Evolutionary conservation across 92 coral and sea anemone species (phyloP).

Genomic region (Desmophyllum pertusum): DNA sequence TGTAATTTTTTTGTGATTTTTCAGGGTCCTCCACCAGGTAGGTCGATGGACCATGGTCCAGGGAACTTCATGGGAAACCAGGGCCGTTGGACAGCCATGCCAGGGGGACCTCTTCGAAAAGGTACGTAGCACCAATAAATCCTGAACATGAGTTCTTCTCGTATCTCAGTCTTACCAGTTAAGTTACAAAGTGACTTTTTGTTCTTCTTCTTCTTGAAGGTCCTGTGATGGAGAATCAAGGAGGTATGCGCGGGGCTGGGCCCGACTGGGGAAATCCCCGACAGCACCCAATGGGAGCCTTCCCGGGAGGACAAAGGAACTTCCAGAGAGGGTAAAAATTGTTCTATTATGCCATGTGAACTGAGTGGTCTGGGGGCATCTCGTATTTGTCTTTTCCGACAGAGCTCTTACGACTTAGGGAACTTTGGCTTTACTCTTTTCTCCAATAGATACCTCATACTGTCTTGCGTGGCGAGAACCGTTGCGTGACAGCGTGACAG

Average conservation of each 20-base stretch:
- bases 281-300: conserved; percentile 79
- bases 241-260: conserved; percentile 78
- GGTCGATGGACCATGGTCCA: conserved; percentile 79
- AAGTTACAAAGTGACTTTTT: no score
- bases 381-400: background rate
- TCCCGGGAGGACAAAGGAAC: conserved; percentile 94
- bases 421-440: background rate
- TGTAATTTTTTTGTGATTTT: background rate
- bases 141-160: background rate
- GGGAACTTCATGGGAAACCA: conserved; percentile 81
- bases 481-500: background rate
- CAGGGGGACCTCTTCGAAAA: conserved; percentile 77
- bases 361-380: background rate
- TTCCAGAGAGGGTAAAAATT: conserved; percentile 87
- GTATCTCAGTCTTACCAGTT: background rate
- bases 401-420: background rate
- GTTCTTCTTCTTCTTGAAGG: conserved; percentile 45
- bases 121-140: conserved; percentile 42
- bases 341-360: background rate
- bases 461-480: background rate
- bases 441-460: no score
- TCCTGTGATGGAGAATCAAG: conserved; percentile 77
- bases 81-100: conserved; percentile 83
- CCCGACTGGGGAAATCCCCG: conserved; percentile 93
- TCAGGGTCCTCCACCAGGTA: conserved; percentile 79